Base-by-base conservation (phyloP, 2,797 vertebrate genomes). In the Parotocinclus haroldoi region DNA sequence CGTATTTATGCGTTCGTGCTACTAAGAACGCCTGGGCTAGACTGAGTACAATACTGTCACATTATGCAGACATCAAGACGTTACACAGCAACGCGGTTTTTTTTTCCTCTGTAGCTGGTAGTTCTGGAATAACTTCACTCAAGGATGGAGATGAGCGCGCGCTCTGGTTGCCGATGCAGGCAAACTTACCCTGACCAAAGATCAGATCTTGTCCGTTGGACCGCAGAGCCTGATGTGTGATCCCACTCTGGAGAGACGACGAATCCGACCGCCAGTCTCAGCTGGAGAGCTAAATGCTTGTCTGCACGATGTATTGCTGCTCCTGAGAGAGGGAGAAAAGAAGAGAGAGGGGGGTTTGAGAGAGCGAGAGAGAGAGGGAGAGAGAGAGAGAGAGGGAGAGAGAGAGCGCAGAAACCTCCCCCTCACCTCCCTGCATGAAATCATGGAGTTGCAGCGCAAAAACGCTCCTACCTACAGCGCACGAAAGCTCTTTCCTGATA, bases 281-380 rank as follows among this genome's bases (percentile, higher is more conserved):
- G 55, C 46, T 44, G 42, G 49, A 51, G 55, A 52, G 56, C 65
- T 48, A 36, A 59, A 65, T 58, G 69, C 69, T 16, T 49, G 10
- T 49, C 53, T 59, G 64, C 61, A 58, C 70, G 69, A 67, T 63
- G 67, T 71, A 71, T 59, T 58, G 58, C 65, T 62, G 72, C 66
- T 61, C 68, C 58, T 37, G 57, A 36, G 58, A 60, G 58, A 37
- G 45, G 37, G 69, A 70, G 59, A 50, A n/a, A n/a, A n/a, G n/a
- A n/a, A n/a, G n/a, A n/a, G n/a, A n/a, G n/a, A n/a, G n/a, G n/a
- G n/a, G n/a, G n/a, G n/a, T n/a, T n/a, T n/a, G 46, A 61, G 59
- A 38, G 46, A 50, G 48, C 40, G 49, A 52, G 59, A 70, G 58
- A 74, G 68, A 63, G 60, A 61, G 62, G 53, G 39, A 53, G 58